Evolutionary conservation across 2,888 invertebrate species (phyloP).

Genomic region (Brachyptera risi): DNA sequence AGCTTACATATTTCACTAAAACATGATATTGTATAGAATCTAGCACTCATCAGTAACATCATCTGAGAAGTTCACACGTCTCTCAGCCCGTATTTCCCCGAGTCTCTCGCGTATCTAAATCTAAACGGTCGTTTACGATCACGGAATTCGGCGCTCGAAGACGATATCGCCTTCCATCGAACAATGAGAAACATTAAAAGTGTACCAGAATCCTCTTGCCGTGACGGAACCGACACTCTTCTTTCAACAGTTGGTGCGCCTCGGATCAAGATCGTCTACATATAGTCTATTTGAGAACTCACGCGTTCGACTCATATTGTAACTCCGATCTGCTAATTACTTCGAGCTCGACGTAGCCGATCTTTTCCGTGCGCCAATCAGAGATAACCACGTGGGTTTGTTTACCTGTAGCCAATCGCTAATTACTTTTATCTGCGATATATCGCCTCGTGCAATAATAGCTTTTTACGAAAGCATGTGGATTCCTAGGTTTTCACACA

Average conservation of each 20-base stretch:
- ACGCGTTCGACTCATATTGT: not conserved
- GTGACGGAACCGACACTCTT: not conserved
- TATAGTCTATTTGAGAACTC: slow-evolving; percentile 8
- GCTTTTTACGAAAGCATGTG: too few relatives aligned
- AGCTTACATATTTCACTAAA: too few relatives aligned
- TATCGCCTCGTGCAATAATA: too few relatives aligned
- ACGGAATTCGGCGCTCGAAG: slow-evolving; percentile 12
- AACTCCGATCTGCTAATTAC: slow-evolving; percentile 1
- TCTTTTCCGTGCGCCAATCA: not conserved
- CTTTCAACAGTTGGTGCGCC: not conserved
- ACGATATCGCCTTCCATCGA: not conserved
- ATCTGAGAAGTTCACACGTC: too few relatives aligned
- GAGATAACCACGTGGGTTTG: not conserved
- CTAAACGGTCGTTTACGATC: too few relatives aligned
- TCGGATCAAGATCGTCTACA: not conserved
- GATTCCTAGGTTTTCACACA: too few relatives aligned
- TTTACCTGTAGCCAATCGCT: slow-evolving; percentile 4
- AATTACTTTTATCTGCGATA: not conserved
- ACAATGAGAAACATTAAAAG: not conserved
- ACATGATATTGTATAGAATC: too few relatives aligned
- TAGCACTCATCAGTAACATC: slow-evolving; percentile 1
- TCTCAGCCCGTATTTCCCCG: too few relatives aligned
- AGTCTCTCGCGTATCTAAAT: too few relatives aligned
- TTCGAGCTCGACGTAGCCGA: not conserved
- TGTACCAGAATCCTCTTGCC: not conserved